These are phyloP conservation scores for Rhinopithecus roxellana DNA, from an alignment of 2,113 vertebrate genomes.

Conservation along the genomic window DNA sequence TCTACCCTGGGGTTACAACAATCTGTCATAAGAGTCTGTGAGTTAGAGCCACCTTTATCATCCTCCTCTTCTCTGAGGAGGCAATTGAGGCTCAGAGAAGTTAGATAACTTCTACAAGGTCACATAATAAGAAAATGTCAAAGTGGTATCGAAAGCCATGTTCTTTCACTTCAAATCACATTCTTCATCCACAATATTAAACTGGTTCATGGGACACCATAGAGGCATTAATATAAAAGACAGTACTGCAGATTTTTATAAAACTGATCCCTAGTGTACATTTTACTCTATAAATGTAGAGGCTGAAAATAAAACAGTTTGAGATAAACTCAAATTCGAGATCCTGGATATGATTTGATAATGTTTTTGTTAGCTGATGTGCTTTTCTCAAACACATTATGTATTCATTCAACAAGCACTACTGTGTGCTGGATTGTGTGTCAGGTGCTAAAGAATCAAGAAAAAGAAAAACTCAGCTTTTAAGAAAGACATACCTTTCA, in stretches of 20 bases:
- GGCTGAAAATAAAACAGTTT: background rate
- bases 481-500: background rate
- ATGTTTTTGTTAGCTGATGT: background rate
- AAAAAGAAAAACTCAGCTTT: background rate
- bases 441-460: background rate
- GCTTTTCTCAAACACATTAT: background rate
- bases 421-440: background rate
- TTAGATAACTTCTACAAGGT: conserved; percentile 60
- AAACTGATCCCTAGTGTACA: background rate
- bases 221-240: background rate
- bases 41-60: conserved; percentile 52
- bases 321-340: background rate
- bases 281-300: background rate
- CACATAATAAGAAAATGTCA: conserved; percentile 35
- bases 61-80: conserved; percentile 44
- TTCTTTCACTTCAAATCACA: conserved; percentile 25
- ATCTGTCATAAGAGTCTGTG: conserved; percentile 65
- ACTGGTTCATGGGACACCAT: background rate
- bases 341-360: background rate
- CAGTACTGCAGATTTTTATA: background rate
- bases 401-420: background rate
- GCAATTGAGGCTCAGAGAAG: conserved; percentile 5
- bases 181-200: background rate
- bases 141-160: background rate
- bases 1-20: conserved; percentile 67